phyloP scores from a whole-genome alignment of 1,140 invertebrate species.

The Helicoverpa armigera region DNA sequence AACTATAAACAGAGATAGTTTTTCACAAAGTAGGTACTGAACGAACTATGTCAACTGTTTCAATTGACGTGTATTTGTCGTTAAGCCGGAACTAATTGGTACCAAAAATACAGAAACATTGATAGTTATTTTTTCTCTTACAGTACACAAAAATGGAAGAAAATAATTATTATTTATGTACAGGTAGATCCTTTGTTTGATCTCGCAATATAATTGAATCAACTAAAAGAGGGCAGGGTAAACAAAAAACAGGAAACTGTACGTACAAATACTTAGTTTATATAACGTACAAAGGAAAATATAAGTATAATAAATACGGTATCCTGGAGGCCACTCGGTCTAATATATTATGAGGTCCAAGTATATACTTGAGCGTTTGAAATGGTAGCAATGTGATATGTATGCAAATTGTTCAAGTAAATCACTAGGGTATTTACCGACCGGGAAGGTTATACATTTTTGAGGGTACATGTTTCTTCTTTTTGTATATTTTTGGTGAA shows the following conservation, averaged over 20 bases:
- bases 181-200: not conserved
- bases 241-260: not conserved
- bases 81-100: too few relatives aligned
- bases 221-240: not conserved
- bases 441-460: constrained; percentile 12
- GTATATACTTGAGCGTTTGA: constrained; percentile 31
- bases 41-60: not conserved
- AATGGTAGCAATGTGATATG: constrained; percentile 32
- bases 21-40: too few relatives aligned
- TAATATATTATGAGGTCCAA: constrained; percentile 24
- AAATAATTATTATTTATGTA: not conserved
- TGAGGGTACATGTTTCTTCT: constrained; percentile 2
- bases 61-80: not conserved
- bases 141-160: too few relatives aligned
- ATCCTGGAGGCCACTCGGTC: not conserved
- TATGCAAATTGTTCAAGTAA: constrained; percentile 31
- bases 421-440: constrained; percentile 33
- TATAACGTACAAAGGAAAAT: constrained; percentile 25
- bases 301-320: constrained; percentile 13
- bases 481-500: not conserved
- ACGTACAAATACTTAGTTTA: not conserved
- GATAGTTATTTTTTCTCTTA: too few relatives aligned
- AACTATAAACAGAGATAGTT: too few relatives aligned
- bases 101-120: too few relatives aligned
- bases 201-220: not conserved